These are phyloP conservation scores for Apaloderma vittatum DNA, from an alignment of 2,113 vertebrate genomes.

Conservation along the genomic window DNA sequence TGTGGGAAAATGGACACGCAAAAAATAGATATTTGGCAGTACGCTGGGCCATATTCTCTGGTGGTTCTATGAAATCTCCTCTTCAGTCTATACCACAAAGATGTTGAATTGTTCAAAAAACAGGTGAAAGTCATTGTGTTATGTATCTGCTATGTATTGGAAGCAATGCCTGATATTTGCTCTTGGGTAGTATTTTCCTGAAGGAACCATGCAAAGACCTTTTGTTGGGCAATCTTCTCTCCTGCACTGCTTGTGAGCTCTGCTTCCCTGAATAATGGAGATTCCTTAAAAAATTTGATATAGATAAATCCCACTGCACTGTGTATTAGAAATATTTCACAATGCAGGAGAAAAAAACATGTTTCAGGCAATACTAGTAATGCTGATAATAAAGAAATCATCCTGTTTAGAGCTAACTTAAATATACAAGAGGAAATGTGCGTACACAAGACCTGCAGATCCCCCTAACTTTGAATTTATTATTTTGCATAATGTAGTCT, in stretches of 20 bases:
- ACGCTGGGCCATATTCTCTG: neutral
- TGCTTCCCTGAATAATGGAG: neutral
- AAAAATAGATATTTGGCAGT: neutral
- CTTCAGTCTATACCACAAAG: neutral
- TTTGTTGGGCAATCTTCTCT: neutral
- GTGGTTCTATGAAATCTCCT: neutral
- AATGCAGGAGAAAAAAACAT: neutral
- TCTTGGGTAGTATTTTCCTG: neutral
- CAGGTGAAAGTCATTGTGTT: neutral
- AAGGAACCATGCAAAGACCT: neutral
- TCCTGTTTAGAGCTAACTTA: neutral
- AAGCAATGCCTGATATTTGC: neutral
- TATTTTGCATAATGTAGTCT: conserved; percentile 19
- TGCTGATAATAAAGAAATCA: neutral
- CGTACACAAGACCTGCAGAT: neutral
- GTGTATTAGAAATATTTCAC: neutral
- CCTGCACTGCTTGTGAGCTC: neutral
- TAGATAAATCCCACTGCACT: neutral
- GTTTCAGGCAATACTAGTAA: neutral
- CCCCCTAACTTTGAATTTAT: neutral
- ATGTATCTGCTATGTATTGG: neutral
- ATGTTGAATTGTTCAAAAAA: neutral
- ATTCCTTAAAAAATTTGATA: neutral
- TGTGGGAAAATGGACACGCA: neutral
- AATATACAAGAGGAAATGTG: neutral